phyloP scores from a whole-genome alignment of 1,140 invertebrate genomes.

The Carposina sasakii region DNA sequence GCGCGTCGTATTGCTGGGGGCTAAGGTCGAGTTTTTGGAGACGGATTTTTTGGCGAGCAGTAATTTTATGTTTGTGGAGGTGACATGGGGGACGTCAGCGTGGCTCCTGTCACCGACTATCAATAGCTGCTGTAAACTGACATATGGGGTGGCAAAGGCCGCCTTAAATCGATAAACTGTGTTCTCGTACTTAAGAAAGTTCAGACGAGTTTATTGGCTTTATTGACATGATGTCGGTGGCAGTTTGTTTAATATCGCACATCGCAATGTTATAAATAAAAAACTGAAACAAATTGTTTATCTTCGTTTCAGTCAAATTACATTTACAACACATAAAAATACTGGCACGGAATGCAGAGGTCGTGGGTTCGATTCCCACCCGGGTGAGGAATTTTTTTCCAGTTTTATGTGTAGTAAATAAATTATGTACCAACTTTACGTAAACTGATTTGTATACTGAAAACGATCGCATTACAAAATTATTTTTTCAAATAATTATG shows the following conservation, averaged over 20 bases:
- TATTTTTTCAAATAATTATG: too few relatives aligned
- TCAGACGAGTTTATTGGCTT: constrained; percentile 57
- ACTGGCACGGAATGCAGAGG: too few relatives aligned
- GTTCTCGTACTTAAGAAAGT: constrained; percentile 60
- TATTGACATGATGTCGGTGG: constrained; percentile 50
- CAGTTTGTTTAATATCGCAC: constrained; percentile 23
- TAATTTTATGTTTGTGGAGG: constrained; percentile 27
- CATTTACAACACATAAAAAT: too few relatives aligned
- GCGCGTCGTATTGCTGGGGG: constrained; percentile 12
- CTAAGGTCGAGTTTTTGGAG: constrained; percentile 28
- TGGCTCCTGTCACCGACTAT: constrained; percentile 59
- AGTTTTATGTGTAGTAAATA: too few relatives aligned
- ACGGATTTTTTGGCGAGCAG: constrained; percentile 1
- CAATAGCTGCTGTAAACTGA: constrained; percentile 64
- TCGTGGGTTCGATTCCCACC: too few relatives aligned
- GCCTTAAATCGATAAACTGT: constrained; percentile 64
- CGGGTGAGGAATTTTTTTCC: too few relatives aligned
- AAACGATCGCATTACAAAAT: too few relatives aligned
- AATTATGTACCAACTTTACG: too few relatives aligned
- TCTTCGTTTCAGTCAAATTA: too few relatives aligned
- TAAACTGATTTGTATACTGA: too few relatives aligned
- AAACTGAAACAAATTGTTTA: too few relatives aligned
- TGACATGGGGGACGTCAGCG: constrained; percentile 42
- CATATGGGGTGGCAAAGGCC: constrained; percentile 60
- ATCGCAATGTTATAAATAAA: too few relatives aligned